These are phyloP conservation scores for Zapornia atra DNA, from an alignment of 2,113 vertebrate species.

Conservation along the genomic window DNA sequence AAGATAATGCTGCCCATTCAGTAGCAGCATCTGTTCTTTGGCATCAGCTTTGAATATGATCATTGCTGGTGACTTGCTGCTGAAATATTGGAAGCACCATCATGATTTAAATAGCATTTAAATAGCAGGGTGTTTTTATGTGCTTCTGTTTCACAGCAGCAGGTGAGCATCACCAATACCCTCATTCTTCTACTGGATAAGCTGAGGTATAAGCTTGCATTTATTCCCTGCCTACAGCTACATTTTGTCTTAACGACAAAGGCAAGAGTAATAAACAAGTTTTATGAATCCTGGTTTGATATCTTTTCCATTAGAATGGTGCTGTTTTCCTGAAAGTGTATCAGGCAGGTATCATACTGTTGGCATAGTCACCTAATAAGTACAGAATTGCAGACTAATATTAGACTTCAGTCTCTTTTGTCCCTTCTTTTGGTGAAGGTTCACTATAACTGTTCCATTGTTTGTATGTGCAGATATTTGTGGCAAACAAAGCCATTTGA, in stretches of 20 bases:
- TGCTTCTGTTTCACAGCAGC: neutral
- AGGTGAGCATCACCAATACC: neutral
- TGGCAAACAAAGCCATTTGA: neutral
- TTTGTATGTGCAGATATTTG: neutral
- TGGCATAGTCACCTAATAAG: neutral
- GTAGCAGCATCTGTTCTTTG: conserved; percentile 57
- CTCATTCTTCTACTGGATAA: neutral
- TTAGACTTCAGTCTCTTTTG: neutral
- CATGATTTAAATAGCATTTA: neutral
- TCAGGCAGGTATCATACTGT: neutral
- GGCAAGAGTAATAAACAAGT: neutral
- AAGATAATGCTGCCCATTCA: conserved; percentile 58
- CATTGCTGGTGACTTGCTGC: neutral
- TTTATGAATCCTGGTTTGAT: neutral
- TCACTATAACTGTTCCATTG: neutral
- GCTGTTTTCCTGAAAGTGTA: neutral
- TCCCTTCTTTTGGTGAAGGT: neutral
- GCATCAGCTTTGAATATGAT: neutral
- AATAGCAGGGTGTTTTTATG: neutral
- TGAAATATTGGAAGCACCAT: conserved; percentile 23
- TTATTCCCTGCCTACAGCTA: neutral
- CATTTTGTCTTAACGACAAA: neutral
- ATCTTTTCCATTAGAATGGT: neutral
- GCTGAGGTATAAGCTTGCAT: neutral
- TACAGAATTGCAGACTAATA: neutral